Conservation (phyloP, 1,140 invertebrate species). For the Sycobia sp. region DNA sequence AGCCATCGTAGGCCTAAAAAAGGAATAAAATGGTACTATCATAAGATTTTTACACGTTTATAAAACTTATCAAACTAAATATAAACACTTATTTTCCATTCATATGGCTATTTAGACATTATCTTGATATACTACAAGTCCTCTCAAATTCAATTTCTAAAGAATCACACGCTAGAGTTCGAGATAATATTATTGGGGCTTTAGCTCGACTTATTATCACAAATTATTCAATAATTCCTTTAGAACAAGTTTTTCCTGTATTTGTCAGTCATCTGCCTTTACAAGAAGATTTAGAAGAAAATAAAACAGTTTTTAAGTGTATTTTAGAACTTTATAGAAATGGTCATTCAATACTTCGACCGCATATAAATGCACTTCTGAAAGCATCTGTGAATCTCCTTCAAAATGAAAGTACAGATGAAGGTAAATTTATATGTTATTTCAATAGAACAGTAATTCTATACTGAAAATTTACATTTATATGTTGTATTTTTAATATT, state of each 20-base stretch:
- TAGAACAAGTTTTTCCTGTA: constrained; percentile 75
- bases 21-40: too few species aligned
- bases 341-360: constrained; percentile 62
- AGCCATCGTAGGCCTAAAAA: too few species aligned
- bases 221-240: constrained; percentile 68
- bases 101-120: constrained; percentile 67
- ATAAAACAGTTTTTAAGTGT: constrained; percentile 72
- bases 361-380: constrained; percentile 63
- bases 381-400: constrained; percentile 54
- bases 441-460: neutral
- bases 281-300: constrained; percentile 77
- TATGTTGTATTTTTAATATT: constrained; percentile 33
- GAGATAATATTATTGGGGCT: constrained; percentile 82
- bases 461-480: neutral
- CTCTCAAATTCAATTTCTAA: constrained; percentile 69
- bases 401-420: constrained; percentile 61
- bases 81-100: too few species aligned
- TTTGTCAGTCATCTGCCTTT: constrained; percentile 75
- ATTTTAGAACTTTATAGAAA: constrained; percentile 68
- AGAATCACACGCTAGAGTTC: constrained; percentile 67
- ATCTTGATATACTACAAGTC: constrained; percentile 68
- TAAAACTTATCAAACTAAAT: too few species aligned
- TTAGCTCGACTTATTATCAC: constrained; percentile 74
- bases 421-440: constrained; percentile 48
- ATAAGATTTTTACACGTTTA: too few species aligned